Base-by-base conservation (phyloP, 2,888 invertebrate species). In the Pollenia amentaria region DNA sequence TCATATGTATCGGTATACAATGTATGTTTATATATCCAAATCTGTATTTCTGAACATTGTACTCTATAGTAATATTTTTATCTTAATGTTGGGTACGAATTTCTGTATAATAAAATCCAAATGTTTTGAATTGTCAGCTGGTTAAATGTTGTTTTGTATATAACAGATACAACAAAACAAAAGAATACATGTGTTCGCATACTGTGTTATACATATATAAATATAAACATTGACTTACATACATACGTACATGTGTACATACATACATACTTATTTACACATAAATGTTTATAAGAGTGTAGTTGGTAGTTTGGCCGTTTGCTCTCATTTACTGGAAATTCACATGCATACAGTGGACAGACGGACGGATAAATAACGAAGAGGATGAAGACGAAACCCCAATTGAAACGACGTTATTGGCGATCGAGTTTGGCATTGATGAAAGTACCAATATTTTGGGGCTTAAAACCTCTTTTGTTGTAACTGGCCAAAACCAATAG, bases 91-190 rank as follows among this genome's bases (percentile, higher is more conserved):
- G 72, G 72, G 44, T 65, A 65, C 44, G 42, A 73, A 53, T 67
- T 67, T 72, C 18, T 81, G 76, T 85, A 81, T 72, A 84, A 84
- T 84, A 60, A 77, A 87, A 87, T 73, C 76, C 84, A 87, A 87
- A 87, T 87, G 87, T 87, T 87, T 84, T 87, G 84, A 84, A 87
- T 87, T 84, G 87, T 87, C 87, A 87, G 87, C 87, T 87, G 87
- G 80, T 84, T 73, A 77, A 84, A 73, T 73, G 65, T 65, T 82
- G 76, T 82, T 70, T 69, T 53, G 16, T 72, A 48, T 55, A 42
- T 48, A 40, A 29, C 46, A 55, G 46, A 73, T 75, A 57, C 64
- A 76, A 69, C 69, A 29, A 29, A 4, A 29, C 0, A 76, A 73
- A 76, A 48, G 40, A 85, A 78, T 67, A 42, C 64, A 53, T n/a